Conservation (phyloP, 2,797 vertebrate species). For the Agapornis canus region DNA sequence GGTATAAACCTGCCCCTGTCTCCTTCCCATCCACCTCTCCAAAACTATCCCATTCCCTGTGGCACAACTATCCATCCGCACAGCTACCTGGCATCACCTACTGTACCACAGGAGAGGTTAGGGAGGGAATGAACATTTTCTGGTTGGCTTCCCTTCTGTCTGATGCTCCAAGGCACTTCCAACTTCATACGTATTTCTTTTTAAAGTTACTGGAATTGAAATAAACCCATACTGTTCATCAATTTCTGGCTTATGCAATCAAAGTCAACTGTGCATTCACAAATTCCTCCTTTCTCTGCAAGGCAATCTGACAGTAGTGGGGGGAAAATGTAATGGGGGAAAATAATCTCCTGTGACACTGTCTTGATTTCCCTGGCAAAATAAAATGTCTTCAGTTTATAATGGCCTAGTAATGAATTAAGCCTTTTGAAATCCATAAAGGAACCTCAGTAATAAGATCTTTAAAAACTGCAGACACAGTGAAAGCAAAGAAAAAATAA, state of each 20-base stretch:
- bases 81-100: neutral
- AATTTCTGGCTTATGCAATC: slow-evolving; percentile 43
- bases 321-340: neutral
- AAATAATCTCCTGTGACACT: slow-evolving; percentile 27
- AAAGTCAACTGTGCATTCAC: slow-evolving; percentile 55
- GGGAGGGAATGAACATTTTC: neutral
- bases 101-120: neutral
- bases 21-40: neutral
- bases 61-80: rapidly evolving
- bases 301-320: slow-evolving; percentile 8
- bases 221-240: slow-evolving; percentile 15
- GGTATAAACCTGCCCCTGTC: neutral
- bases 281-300: slow-evolving; percentile 13
- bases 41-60: neutral
- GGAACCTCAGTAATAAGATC: slow-evolving; percentile 6
- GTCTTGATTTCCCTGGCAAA: neutral
- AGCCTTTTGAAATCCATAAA: slow-evolving; percentile 30
- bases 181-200: slow-evolving; percentile 10
- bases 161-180: neutral
- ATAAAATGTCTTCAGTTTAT: slow-evolving; percentile 41
- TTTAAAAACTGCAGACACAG: slow-evolving; percentile 21
- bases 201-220: slow-evolving; percentile 48
- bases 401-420: slow-evolving; percentile 39
- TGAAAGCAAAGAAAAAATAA: neutral
- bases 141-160: neutral